phyloP scores from a whole-genome alignment of 2,888 invertebrate species.

The Siphlonurus alternatus region DNA sequence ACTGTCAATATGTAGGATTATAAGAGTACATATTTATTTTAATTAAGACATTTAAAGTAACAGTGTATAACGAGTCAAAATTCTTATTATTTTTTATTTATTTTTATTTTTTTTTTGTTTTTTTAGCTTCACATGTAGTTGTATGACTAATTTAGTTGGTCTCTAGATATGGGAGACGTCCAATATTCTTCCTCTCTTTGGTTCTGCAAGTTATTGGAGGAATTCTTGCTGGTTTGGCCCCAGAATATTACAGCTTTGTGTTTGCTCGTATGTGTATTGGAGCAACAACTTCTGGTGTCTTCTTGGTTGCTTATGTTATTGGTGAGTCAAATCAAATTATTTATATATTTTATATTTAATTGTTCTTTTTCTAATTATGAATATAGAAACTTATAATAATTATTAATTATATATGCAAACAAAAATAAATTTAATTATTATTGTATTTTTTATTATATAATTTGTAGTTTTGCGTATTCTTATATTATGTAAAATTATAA shows the following conservation, averaged over 20 bases:
- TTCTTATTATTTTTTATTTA: too few species aligned
- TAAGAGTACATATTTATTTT: too few species aligned
- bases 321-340: too few species aligned
- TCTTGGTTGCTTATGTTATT: slow-evolving; percentile 60
- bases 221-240: slow-evolving; percentile 43
- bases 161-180: slow-evolving; percentile 44
- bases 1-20: too few species aligned
- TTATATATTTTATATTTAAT: neutral
- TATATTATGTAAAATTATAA: too few species aligned
- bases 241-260: slow-evolving; percentile 49
- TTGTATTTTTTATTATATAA: neutral
- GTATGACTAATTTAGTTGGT: neutral
- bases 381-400: neutral
- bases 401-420: neutral
- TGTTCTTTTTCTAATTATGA: neutral
- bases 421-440: neutral
- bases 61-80: too few species aligned
- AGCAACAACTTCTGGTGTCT: slow-evolving; percentile 57
- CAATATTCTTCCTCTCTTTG: slow-evolving; percentile 52
- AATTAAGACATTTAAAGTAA: too few species aligned
- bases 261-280: slow-evolving; percentile 48
- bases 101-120: too few species aligned
- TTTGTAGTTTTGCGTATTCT: too few species aligned
- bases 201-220: slow-evolving; percentile 52
- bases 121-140: too few species aligned